These are phyloP conservation scores for Anolis sagrei DNA, from an alignment of 2,113 vertebrate genomes.

Conservation along the genomic window DNA sequence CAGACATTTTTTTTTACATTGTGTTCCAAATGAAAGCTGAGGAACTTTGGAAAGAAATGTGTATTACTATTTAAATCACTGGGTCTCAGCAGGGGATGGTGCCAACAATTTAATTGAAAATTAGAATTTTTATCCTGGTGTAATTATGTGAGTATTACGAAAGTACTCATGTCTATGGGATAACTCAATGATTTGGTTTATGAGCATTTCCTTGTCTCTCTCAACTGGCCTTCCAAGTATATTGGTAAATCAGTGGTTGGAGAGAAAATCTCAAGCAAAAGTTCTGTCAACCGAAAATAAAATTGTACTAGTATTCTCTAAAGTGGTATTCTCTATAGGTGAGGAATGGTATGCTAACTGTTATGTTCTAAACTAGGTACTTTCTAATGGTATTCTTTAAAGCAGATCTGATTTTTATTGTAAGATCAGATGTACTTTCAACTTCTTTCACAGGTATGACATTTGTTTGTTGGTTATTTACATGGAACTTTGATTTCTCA, in stretches of 20 bases:
- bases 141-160: not conserved
- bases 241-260: not conserved
- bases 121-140: slow-evolving; percentile 34
- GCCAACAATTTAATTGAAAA: slow-evolving; percentile 50
- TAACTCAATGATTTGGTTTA: not conserved
- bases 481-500: slow-evolving; percentile 2
- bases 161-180: slow-evolving; percentile 6
- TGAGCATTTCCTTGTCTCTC: fast-evolving
- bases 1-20: slow-evolving; percentile 2
- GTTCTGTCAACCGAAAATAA: slow-evolving; percentile 2
- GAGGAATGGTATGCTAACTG: no score
- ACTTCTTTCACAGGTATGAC: not conserved
- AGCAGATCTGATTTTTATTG: not conserved
- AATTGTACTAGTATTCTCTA: not conserved
- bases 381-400: not conserved
- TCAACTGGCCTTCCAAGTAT: slow-evolving; percentile 14
- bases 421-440: not conserved
- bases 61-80: slow-evolving; percentile 52
- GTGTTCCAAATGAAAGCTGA: slow-evolving; percentile 39
- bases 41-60: slow-evolving; percentile 46
- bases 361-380: no score
- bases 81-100: slow-evolving; percentile 40
- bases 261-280: fast-evolving
- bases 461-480: not conserved
- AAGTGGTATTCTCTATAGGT: not conserved